These are phyloP conservation scores for Cyphomyrus discorhynchus DNA, from an alignment of 2,113 vertebrate genomes.

Conservation along the genomic window DNA sequence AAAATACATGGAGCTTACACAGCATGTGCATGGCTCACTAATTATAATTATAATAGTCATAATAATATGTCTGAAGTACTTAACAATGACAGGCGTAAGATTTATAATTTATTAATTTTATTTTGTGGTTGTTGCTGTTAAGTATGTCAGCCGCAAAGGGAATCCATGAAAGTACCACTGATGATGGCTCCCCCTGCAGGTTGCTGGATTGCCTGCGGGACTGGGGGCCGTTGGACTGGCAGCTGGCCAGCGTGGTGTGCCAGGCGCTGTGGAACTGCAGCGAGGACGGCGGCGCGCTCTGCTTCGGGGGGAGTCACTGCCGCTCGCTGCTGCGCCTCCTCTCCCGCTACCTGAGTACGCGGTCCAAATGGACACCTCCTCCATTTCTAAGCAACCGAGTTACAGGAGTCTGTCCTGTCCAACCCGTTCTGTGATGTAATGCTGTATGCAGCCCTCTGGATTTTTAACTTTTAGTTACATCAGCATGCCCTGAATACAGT, in stretches of 20 bases:
- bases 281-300: slow-evolving; percentile 39
- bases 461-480: neutral
- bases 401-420: neutral
- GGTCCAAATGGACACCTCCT: neutral
- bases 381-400: neutral
- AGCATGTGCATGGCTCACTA: neutral
- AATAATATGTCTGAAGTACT: neutral
- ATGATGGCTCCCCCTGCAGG: slow-evolving; percentile 49
- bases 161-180: neutral
- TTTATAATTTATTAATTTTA: neutral
- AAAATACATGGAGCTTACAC: neutral
- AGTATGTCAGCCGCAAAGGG: neutral
- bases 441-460: neutral
- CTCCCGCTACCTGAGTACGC: slow-evolving; percentile 41
- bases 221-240: slow-evolving; percentile 83
- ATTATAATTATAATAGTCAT: neutral
- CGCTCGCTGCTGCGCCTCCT: slow-evolving; percentile 60
- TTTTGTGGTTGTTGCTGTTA: neutral
- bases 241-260: slow-evolving; percentile 80
- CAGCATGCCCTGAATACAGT: slow-evolving; percentile 5
- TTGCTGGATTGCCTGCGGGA: slow-evolving; percentile 81
- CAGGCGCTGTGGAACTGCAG: slow-evolving; percentile 89
- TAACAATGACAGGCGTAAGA: neutral
- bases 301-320: slow-evolving; percentile 55
- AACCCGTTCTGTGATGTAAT: neutral